Conservation (phyloP, 2,113 vertebrate genomes). For the Psittacara wagleri region DNA sequence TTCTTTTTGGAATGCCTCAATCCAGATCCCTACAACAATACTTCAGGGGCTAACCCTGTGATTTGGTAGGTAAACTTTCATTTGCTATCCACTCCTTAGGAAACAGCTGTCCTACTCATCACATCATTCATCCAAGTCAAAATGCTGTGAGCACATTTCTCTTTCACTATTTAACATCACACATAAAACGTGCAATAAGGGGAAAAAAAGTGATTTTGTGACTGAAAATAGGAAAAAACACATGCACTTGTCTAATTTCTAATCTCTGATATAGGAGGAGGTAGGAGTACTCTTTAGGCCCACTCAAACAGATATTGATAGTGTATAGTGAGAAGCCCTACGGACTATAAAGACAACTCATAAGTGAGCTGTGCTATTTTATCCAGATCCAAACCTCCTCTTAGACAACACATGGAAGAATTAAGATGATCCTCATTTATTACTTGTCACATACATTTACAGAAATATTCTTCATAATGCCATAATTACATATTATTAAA, state of each 20-base stretch:
- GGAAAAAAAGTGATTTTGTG: neutral
- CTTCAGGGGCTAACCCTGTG: neutral
- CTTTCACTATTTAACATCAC: neutral
- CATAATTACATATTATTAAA: neutral
- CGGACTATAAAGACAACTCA: neutral
- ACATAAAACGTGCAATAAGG: neutral
- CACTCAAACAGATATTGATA: neutral
- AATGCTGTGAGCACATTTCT: neutral
- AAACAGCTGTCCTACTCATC: neutral
- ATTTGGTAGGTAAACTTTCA: neutral
- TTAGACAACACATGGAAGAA: neutral
- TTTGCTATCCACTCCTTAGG: neutral
- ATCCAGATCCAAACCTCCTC: neutral
- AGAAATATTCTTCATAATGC: neutral
- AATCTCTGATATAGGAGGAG: neutral
- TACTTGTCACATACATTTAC: neutral
- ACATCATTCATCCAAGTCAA: neutral
- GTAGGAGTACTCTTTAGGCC: neutral
- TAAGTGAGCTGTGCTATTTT: neutral
- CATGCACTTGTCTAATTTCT: neutral
- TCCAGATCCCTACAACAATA: neutral
- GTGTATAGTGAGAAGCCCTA: neutral
- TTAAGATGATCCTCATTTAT: neutral
- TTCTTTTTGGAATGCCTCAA: neutral
- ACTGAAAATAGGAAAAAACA: neutral